phyloP scores from a whole-genome alignment of 2,888 invertebrate species.

The Enoplolaimus lenunculus region DNA sequence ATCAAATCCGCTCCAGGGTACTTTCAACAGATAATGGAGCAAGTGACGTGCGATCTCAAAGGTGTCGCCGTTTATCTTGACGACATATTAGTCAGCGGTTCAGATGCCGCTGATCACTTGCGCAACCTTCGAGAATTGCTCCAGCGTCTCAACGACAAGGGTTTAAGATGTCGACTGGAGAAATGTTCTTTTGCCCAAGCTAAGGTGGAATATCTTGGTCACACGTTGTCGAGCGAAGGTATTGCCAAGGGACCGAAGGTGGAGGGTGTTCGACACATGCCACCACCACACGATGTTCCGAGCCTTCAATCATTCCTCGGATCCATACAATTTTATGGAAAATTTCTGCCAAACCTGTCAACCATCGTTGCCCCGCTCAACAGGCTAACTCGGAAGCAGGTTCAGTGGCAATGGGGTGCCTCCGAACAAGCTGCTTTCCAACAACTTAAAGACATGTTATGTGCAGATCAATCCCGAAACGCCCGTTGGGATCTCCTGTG shows the following conservation, averaged over 20 bases:
- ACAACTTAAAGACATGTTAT: slow-evolving; percentile 27
- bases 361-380: slow-evolving; percentile 29
- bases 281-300: slow-evolving; percentile 29
- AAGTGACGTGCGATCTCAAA: slow-evolving; percentile 27
- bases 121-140: slow-evolving; percentile 25
- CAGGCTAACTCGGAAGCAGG: slow-evolving; percentile 25
- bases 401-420: slow-evolving; percentile 22
- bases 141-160: slow-evolving; percentile 24
- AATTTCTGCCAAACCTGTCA: slow-evolving; percentile 31
- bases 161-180: slow-evolving; percentile 26
- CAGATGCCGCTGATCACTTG: slow-evolving; percentile 25
- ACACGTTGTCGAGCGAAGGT: slow-evolving; percentile 27
- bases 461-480: slow-evolving; percentile 27
- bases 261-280: slow-evolving; percentile 29
- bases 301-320: slow-evolving; percentile 32
- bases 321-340: slow-evolving; percentile 31
- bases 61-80: slow-evolving; percentile 26
- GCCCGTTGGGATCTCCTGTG: slow-evolving; percentile 33
- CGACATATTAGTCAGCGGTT: slow-evolving; percentile 27
- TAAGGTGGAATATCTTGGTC: slow-evolving; percentile 30
- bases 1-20: not conserved
- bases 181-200: slow-evolving; percentile 29
- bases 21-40: slow-evolving; percentile 27
- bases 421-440: slow-evolving; percentile 19
- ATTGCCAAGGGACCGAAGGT: slow-evolving; percentile 27